These are phyloP conservation scores for Valencia hispanica DNA, from an alignment of 2,797 vertebrate species.

Conservation along the genomic window DNA sequence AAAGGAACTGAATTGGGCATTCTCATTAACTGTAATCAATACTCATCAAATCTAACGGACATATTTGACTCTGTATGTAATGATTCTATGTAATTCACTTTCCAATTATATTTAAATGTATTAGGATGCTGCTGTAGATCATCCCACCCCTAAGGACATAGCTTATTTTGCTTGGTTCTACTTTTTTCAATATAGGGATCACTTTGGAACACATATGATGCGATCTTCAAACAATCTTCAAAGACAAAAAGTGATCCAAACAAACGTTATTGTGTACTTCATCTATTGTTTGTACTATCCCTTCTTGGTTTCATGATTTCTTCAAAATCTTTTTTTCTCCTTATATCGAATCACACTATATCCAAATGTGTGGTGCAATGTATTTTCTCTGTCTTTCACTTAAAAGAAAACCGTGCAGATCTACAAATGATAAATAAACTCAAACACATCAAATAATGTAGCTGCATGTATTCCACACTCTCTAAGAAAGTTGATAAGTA, in stretches of 20 bases:
- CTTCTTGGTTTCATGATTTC: conserved; percentile 11
- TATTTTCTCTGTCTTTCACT: background rate
- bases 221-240: conserved; percentile 65
- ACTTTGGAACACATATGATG: conserved; percentile 79
- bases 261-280: conserved; percentile 38
- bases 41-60: background rate
- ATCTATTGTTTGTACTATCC: conserved; percentile 19
- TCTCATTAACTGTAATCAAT: background rate
- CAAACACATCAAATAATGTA: conserved; percentile 42
- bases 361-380: background rate
- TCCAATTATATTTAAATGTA: background rate
- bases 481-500: conserved; percentile 48
- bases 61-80: background rate
- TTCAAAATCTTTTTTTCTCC: background rate
- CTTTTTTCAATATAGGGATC: conserved; percentile 77
- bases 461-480: conserved; percentile 45
- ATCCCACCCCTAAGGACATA: conserved; percentile 71
- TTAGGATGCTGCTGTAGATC: conserved; percentile 30
- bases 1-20: background rate
- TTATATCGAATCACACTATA: background rate
- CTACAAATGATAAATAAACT: conserved; percentile 72
- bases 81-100: background rate
- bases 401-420: conserved; percentile 67
- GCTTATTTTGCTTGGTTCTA: conserved; percentile 65
- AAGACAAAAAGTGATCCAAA: conserved; percentile 46